Evolutionary conservation across 2,113 vertebrate genomes (phyloP).

Genomic region (Hippopotamus amphibius): DNA sequence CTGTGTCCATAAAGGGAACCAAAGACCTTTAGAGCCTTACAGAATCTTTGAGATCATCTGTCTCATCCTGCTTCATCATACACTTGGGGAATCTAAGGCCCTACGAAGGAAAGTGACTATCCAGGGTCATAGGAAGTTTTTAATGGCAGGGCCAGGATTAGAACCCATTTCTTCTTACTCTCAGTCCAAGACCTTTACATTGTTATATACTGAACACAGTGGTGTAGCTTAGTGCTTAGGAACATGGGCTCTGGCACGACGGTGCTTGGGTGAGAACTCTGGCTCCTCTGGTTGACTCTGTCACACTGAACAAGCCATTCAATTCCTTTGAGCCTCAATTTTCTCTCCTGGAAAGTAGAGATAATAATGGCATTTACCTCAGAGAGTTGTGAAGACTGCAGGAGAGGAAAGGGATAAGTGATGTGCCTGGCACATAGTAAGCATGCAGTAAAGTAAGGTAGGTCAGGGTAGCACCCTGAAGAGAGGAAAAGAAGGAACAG

Average conservation of each 20-base stretch:
- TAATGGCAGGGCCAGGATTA: not conserved
- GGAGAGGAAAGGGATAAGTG: not conserved
- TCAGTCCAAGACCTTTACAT: not conserved
- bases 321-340: not conserved
- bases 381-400: not conserved
- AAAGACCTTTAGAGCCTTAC: not conserved
- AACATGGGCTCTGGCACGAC: not conserved
- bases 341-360: not conserved
- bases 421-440: not conserved
- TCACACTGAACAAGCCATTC: not conserved
- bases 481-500: not conserved
- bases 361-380: not conserved
- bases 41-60: not conserved
- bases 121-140: not conserved
- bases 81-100: not conserved
- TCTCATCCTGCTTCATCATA: not conserved
- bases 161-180: constrained; percentile 1
- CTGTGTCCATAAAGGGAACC: not conserved
- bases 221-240: not conserved
- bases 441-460: not conserved
- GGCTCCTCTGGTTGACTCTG: not conserved
- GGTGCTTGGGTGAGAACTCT: not conserved
- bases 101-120: not conserved
- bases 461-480: not conserved
- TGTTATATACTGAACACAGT: not conserved